Evolutionary conservation across 37 sponge, comb jelly and placozoan genomes (phyloP), one percentile per base, ranked within the genome.

Genomic region (Axinella damicornis): DNA sequence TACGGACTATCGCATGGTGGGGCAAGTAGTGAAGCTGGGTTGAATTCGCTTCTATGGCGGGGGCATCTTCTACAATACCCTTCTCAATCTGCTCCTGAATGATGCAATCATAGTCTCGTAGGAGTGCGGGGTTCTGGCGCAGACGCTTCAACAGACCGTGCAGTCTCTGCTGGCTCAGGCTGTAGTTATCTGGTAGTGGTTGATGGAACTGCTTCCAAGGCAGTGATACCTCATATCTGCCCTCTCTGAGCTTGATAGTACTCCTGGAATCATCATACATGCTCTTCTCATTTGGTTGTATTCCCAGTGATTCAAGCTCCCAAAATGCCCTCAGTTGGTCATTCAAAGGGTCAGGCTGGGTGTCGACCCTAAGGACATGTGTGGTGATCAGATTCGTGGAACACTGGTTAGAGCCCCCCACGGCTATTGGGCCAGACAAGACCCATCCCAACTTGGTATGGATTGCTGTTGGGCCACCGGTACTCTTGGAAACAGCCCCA

Each of bases 391-490:
- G 57, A 18, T 18, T 56, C 57, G 18, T 56, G 15, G 57, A n/a
- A n/a, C n/a, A n/a, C n/a, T n/a, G n/a, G n/a, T n/a, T n/a, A n/a
- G n/a, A n/a, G n/a, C n/a, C n/a, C n/a, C n/a, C n/a, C n/a, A n/a
- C n/a, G n/a, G n/a, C n/a, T n/a, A n/a, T n/a, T n/a, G n/a, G n/a
- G n/a, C n/a, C n/a, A n/a, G n/a, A n/a, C 65, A 83, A 54, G 12
- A 83, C 72, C 83, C 83, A 83, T 46, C 83, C 83, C 61, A 83
- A 20, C 38, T n/a, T n/a, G n/a, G n/a, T n/a, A n/a, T n/a, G n/a
- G n/a, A n/a, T n/a, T n/a, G n/a, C n/a, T n/a, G n/a, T n/a, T n/a
- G n/a, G n/a, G n/a, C n/a, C n/a, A n/a, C n/a, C n/a, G n/a, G n/a
- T n/a, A n/a, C n/a, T n/a, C n/a, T n/a, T n/a, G n/a, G n/a, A n/a